Base-by-base conservation (phyloP, 2,113 vertebrate species). In the Montifringilla adamsi region DNA sequence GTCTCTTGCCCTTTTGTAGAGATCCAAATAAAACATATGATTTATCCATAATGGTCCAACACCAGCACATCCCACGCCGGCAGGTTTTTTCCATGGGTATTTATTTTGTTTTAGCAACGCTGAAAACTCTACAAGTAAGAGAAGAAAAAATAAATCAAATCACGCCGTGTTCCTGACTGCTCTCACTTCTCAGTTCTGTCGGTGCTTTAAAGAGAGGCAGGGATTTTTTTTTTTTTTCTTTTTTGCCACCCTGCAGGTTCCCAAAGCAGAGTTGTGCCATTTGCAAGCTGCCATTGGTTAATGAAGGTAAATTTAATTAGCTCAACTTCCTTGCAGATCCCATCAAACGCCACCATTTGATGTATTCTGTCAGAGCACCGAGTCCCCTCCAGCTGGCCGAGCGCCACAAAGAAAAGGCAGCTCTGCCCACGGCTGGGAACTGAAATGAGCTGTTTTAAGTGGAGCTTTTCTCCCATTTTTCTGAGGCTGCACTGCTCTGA, bases 371-470 rank as follows among this genome's bases (percentile, higher is more conserved):
- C 72, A 43, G 93, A 95, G 84, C 86, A 89, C 83, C 94, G 64
- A 72, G 97, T 87, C 66, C 97, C 97, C 96, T 96, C 89, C 96
- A 97, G 97, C 97, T 96, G 97, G 96, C 97, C 85, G 64, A 95
- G 96, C 80, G 97, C 92, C 97, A 96, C 96, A 97, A 98, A 97
- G 98, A 97, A 98, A 98, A 97, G 98, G 94, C 97, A 73, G 93
- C 97, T 85, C 82, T 70, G 93, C 97, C 84, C 96, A 97, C 44
- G 97, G 97, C 98, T 98, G 98, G 97, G 98, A 98, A 98, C 98
- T 87, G 94, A 98, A 98, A 98, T 98, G 97, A 98, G 98, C 97
- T 95, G 97, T 87, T 97, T 96, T 95, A 97, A 97, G 97, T 98
- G 97, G 96, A 92, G 97, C 97, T 98, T 97, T 98, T 97, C 96